Evolutionary conservation across 2,797 vertebrate species (phyloP).

Genomic region (Cyprinodon diabolis): DNA sequence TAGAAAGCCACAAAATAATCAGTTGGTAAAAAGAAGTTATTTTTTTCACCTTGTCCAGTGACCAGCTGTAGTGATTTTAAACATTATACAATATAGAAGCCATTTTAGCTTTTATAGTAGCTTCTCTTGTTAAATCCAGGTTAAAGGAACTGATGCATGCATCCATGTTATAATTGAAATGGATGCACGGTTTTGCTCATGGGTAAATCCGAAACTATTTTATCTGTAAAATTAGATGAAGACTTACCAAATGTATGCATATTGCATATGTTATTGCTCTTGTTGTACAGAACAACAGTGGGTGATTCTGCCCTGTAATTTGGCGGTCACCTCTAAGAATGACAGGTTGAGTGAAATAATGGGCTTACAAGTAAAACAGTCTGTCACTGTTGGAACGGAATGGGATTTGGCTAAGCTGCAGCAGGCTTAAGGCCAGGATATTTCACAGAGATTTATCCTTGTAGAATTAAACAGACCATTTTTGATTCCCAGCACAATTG

Average conservation of each 20-base stretch:
- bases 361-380: constrained; percentile 65
- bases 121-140: constrained; percentile 9
- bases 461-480: constrained; percentile 45
- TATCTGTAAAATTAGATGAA: constrained; percentile 22
- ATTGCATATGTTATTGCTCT: constrained; percentile 33
- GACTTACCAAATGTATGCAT: constrained; percentile 32
- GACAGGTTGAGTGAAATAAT: constrained; percentile 70
- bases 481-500: background rate
- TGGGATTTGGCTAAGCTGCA: constrained; percentile 55
- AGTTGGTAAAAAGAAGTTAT: too few species aligned
- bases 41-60: too few species aligned
- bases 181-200: background rate
- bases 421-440: constrained; percentile 55
- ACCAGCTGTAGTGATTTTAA: background rate
- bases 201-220: constrained; percentile 11
- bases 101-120: background rate
- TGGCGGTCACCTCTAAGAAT: constrained; percentile 54
- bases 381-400: constrained; percentile 62
- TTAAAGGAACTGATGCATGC: constrained; percentile 17
- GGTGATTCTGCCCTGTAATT: constrained; percentile 53
- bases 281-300: constrained; percentile 57
- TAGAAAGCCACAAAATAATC: too few species aligned
- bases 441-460: constrained; percentile 65
- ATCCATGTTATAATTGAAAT: background rate
- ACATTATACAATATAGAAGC: background rate